A percentile compares a stretch with the other conserved stretches of the same genome.
These are phyloP conservation scores for Mormyrus hasselquistii DNA, from an alignment of 2,797 vertebrate species.

Conservation along the genomic window DNA sequence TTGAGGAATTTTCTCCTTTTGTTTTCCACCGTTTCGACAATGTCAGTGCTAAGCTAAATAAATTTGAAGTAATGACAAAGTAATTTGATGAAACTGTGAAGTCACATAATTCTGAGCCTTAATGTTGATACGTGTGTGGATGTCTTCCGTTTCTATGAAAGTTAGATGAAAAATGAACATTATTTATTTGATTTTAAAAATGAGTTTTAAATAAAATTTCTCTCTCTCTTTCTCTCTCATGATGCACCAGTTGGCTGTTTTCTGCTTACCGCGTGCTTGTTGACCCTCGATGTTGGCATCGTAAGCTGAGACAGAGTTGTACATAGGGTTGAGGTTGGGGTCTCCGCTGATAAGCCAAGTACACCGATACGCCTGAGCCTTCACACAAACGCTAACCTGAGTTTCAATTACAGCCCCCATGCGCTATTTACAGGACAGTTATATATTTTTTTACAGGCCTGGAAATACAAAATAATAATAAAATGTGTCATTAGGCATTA, in stretches of 20 bases:
- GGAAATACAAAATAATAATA: not conserved
- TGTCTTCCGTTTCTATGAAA: not conserved
- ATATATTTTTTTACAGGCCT: not conserved
- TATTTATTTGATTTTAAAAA: not conserved
- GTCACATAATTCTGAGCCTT: not conserved
- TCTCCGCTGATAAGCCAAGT: not conserved
- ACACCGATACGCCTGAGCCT: not conserved
- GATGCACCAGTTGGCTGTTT: not conserved
- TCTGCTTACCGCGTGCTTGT: not conserved
- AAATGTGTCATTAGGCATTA: constrained; percentile 7
- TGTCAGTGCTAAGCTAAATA: not conserved
- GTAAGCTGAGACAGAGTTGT: not conserved
- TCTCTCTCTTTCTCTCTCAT: not conserved
- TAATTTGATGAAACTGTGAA: not conserved
- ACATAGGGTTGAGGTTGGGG: not conserved
- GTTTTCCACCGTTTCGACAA: not conserved
- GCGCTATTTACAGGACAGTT: not conserved
- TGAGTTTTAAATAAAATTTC: not conserved
- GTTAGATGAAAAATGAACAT: not conserved
- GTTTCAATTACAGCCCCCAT: not conserved
- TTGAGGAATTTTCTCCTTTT: not conserved
- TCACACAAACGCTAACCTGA: not conserved
- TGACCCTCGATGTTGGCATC: not conserved
- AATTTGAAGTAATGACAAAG: not conserved
- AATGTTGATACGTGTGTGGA: not conserved